Evolutionary conservation across 2,113 vertebrate genomes (phyloP).

Genomic region (Calypte anna): DNA sequence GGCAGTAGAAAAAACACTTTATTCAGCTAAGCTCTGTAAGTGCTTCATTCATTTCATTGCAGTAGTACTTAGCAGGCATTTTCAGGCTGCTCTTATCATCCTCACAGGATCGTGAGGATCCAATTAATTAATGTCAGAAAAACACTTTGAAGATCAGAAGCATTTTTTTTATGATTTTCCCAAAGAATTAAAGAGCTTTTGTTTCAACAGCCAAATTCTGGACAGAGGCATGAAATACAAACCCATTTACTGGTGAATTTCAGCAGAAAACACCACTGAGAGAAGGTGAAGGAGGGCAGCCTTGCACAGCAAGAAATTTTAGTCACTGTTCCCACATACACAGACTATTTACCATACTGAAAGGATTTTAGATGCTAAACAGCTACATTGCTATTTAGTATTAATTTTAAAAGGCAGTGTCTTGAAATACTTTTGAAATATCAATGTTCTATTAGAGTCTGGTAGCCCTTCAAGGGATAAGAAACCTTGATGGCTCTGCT

Average conservation of each 20-base stretch:
- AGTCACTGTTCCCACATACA: background rate
- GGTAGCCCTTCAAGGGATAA: background rate
- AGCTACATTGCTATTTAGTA: background rate
- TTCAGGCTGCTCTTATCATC: conserved; percentile 29
- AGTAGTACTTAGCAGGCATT: background rate
- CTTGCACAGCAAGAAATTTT: background rate
- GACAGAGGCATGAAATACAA: conserved; percentile 6
- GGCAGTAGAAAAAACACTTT: background rate
- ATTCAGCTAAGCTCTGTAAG: background rate
- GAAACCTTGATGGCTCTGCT: background rate
- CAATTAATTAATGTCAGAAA: conserved; percentile 62
- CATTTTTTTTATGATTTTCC: conserved; percentile 11
- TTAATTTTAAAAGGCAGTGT: background rate
- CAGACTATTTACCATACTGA: background rate
- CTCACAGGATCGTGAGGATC: conserved; percentile 6
- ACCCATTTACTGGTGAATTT: background rate
- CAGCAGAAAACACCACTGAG: background rate
- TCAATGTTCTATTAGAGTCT: background rate
- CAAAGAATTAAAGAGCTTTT: conserved; percentile 49
- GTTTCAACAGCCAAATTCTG: conserved; percentile 34
- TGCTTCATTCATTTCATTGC: background rate
- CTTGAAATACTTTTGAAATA: background rate
- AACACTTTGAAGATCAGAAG: conserved; percentile 56
- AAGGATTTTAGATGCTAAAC: background rate
- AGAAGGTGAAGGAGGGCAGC: background rate